Percentiles rank a stretch among this genome's conserved stretches.
These are phyloP conservation scores for Trochalopteron elliotii DNA, from an alignment of 2,113 vertebrate genomes.

Conservation along the genomic window DNA sequence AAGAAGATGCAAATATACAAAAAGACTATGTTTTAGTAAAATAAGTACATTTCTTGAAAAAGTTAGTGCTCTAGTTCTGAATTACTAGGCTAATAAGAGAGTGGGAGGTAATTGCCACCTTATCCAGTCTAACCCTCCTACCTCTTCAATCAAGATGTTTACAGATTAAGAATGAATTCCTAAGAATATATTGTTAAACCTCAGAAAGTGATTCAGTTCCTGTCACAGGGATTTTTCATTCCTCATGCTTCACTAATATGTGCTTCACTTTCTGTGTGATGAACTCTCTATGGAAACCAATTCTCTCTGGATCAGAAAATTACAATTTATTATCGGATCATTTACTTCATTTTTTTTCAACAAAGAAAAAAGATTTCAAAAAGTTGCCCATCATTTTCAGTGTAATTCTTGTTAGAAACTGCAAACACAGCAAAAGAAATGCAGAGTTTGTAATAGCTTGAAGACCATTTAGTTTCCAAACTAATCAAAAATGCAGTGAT, in stretches of 20 bases:
- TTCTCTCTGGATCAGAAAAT: background rate
- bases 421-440: background rate
- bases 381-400: background rate
- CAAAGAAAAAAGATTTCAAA: background rate
- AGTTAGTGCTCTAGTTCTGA: background rate
- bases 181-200: background rate
- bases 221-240: background rate
- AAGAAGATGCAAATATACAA: background rate
- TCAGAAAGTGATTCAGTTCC: background rate
- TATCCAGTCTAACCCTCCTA: background rate
- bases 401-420: background rate
- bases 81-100: background rate
- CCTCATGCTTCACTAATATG: background rate
- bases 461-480: background rate
- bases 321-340: background rate
- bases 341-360: background rate
- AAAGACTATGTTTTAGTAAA: background rate
- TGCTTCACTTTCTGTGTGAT: background rate
- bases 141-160: background rate
- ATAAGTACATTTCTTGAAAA: background rate
- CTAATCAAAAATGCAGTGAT: background rate
- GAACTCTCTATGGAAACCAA: background rate
- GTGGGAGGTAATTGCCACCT: background rate
- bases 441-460: background rate
- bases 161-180: background rate